phyloP scores from a whole-genome alignment of 2,797 vertebrate genomes.

The Megalops cyprinoides region DNA sequence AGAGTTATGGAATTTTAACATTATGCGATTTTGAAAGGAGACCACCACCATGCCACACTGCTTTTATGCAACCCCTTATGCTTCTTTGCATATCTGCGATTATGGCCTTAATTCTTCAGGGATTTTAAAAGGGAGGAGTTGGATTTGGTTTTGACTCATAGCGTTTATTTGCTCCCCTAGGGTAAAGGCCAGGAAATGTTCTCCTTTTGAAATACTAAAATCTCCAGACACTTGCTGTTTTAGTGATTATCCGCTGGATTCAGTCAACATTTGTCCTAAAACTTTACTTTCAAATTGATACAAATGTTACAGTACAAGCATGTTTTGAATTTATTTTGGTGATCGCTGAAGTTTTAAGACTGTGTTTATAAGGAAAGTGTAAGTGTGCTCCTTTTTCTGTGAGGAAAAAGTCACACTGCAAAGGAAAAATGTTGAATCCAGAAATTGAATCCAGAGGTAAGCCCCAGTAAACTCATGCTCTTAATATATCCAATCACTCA shows the following conservation, averaged over 20 bases:
- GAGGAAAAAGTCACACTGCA: too few species aligned
- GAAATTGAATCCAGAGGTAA: neutral
- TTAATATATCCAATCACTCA: constrained; percentile 6
- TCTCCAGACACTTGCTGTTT: neutral
- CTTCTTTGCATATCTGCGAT: neutral
- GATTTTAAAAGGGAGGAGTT: neutral
- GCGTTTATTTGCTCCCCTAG: too few species aligned
- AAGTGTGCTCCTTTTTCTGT: neutral
- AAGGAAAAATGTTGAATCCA: constrained; percentile 1
- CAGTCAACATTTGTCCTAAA: neutral
- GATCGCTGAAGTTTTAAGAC: neutral
- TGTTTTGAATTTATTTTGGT: neutral
- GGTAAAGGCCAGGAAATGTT: too few species aligned
- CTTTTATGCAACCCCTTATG: neutral
- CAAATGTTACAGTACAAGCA: neutral
- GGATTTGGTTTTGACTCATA: neutral
- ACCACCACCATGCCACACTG: neutral
- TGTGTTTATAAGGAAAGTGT: neutral
- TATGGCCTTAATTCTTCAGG: neutral
- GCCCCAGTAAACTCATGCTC: neutral
- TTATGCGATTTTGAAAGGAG: neutral
- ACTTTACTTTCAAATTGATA: neutral
- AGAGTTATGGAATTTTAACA: neutral
- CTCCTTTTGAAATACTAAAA: neutral
- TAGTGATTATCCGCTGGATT: too few species aligned